Percentiles rank a stretch among this genome's conserved stretches.
Conservation (phyloP, 2,888 invertebrate genomes). For the Lissocephala sabroskyi region DNA sequence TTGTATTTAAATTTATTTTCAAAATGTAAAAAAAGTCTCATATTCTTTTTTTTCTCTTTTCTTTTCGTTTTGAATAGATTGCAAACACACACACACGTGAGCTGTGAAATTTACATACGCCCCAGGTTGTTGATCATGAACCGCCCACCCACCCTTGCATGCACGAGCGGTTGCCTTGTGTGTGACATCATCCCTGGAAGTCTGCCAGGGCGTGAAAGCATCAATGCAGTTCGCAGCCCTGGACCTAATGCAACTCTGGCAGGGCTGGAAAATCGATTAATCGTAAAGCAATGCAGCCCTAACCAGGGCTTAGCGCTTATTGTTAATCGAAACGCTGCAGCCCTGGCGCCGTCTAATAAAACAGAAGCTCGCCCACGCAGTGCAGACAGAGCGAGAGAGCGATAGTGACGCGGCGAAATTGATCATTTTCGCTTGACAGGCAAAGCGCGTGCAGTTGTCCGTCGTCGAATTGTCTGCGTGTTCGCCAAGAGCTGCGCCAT, state of each 20-base stretch:
- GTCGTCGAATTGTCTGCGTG: not conserved
- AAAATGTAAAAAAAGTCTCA: constrained; percentile 19
- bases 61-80: constrained; percentile 21
- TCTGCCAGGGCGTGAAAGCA: too few relatives aligned
- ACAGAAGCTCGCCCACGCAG: not conserved
- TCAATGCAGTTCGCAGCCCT: too few relatives aligned
- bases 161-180: too few relatives aligned
- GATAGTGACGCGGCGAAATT: not conserved
- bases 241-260: too few relatives aligned
- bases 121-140: constrained; percentile 31
- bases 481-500: not conserved
- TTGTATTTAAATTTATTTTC: too few relatives aligned
- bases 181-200: too few relatives aligned
- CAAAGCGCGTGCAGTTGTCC: not conserved
- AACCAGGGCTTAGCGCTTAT: too few relatives aligned
- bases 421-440: not conserved
- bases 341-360: too few relatives aligned
- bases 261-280: too few relatives aligned
- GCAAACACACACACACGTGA: constrained; percentile 22
- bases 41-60: constrained; percentile 5
- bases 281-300: too few relatives aligned
- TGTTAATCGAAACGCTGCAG: too few relatives aligned
- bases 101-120: constrained; percentile 37
- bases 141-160: too few relatives aligned
- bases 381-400: not conserved